Conservation (phyloP, 2,888 invertebrate genomes). For the Rhingia campestris region DNA sequence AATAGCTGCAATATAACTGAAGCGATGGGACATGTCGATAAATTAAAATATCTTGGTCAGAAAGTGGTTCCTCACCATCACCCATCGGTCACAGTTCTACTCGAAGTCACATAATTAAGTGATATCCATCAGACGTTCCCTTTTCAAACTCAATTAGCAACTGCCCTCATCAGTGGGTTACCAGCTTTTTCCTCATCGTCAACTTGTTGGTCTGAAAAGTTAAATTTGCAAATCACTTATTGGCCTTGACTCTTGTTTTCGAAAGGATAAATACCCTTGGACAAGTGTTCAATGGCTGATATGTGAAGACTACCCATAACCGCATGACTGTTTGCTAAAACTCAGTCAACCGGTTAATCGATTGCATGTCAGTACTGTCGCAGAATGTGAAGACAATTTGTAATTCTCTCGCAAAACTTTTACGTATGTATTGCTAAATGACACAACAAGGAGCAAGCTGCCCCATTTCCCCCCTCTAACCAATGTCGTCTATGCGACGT, state of each 20-base stretch:
- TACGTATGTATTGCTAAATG: slow-evolving; percentile 65
- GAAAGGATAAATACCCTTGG: background rate
- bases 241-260: background rate
- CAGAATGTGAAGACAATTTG: slow-evolving; percentile 72
- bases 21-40: no score
- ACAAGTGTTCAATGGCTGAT: slow-evolving; percentile 11
- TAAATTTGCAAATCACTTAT: background rate
- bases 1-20: no score
- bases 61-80: no score
- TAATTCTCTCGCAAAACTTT: slow-evolving; percentile 66
- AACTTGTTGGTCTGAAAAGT: background rate
- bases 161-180: background rate
- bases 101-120: no score
- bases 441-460: slow-evolving; percentile 41
- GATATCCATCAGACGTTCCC: no score
- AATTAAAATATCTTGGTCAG: no score
- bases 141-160: no score
- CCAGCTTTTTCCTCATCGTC: background rate
- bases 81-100: no score
- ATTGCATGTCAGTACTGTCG: slow-evolving; percentile 72
- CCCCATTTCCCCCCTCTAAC: slow-evolving; percentile 15
- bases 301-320: slow-evolving; percentile 52
- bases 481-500: slow-evolving; percentile 29
- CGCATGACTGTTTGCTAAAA: slow-evolving; percentile 49
- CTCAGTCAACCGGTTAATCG: slow-evolving; percentile 71